phyloP scores from a whole-genome alignment of 1,140 invertebrate genomes.

The Drosophila suzukii region DNA sequence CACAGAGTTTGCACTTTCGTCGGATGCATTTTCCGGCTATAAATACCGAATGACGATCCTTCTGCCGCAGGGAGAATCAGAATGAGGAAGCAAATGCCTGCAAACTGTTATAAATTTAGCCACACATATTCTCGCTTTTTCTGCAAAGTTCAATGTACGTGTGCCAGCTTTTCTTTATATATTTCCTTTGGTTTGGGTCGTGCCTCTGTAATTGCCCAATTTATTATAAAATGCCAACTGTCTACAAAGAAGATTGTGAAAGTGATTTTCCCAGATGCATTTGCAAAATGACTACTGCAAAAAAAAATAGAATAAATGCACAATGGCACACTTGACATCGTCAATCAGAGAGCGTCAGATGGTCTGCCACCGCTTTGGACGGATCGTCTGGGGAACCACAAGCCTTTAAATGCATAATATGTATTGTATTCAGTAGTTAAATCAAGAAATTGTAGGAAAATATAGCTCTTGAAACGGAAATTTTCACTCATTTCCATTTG shows the following conservation, averaged over 20 bases:
- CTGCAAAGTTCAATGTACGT: conserved; percentile 75
- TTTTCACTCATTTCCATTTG: not conserved
- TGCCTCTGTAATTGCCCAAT: conserved; percentile 68
- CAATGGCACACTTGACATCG: conserved; percentile 70
- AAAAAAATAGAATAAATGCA: conserved; percentile 10
- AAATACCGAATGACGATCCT: conserved; percentile 64
- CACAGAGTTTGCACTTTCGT: conserved; percentile 34
- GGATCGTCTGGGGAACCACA: conserved; percentile 5
- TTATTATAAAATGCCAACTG: conserved; percentile 53
- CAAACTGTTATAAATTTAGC: conserved; percentile 75
- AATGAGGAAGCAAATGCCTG: conserved; percentile 77
- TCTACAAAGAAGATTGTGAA: conserved; percentile 62
- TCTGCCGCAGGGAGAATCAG: conserved; percentile 56
- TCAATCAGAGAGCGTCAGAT: conserved; percentile 57
- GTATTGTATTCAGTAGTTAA: not conserved
- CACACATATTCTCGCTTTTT: conserved; percentile 33
- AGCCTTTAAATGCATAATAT: not conserved
- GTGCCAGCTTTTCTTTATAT: conserved; percentile 33
- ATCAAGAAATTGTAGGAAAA: not conserved
- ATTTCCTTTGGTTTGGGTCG: conserved; percentile 44
- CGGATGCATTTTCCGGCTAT: conserved; percentile 42
- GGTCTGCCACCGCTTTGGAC: conserved; percentile 23
- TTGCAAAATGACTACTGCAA: not conserved
- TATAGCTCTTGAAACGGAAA: not conserved
- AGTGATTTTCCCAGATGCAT: conserved; percentile 56